Evolutionary conservation across 2,797 vertebrate genomes (phyloP), one percentile per base, ranked within the genome.

Genomic region (Lophius americanus): DNA sequence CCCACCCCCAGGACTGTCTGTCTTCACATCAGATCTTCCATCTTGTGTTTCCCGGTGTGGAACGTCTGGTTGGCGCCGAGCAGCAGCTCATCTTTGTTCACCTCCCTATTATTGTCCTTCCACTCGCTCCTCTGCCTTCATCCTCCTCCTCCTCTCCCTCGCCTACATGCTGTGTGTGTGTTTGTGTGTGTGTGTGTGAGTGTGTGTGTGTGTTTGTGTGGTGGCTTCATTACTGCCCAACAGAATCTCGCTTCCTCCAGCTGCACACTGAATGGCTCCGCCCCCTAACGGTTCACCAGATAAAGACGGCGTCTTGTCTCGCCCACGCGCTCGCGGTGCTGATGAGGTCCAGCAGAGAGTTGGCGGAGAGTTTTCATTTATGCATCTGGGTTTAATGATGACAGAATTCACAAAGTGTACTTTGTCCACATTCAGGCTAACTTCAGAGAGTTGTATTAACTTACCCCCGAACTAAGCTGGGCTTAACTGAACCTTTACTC

Each of bases 121-220:
- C 47, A 23, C 14, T 57, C 51, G 54, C 62, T 68, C 46, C 51
- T 68, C 67, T 59, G 62, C 65, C 51, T 67, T 60, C 71, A 48
- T 50, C 38, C 33, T 38, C 37, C 6, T 38, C 37, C 37, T 38
- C 37, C 37, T 38, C 37, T 7, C 37, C 7, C 42, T 11, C 54
- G 11, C 37, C 6, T 36, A 13, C 37, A 5, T n/a, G 36, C 23
- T 38, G 51, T 52, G 51, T 38, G 36, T 35, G 32, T 51, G 32
- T 35, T 32, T 51, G 50, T 51, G 1, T 60, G 51, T 65, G 35
- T 61, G 33, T 51, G 73, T 84, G 76, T 79, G 44, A 64, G 59
- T 78, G 82, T 76, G 85, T 86, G 85, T 60, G 84, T 75, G 85
- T 74, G 73, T 79, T 73, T 81, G 53, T 76, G 66, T 74, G 70